Conservation (phyloP, 1,140 invertebrate species). For the Diachasma alloeum region DNA sequence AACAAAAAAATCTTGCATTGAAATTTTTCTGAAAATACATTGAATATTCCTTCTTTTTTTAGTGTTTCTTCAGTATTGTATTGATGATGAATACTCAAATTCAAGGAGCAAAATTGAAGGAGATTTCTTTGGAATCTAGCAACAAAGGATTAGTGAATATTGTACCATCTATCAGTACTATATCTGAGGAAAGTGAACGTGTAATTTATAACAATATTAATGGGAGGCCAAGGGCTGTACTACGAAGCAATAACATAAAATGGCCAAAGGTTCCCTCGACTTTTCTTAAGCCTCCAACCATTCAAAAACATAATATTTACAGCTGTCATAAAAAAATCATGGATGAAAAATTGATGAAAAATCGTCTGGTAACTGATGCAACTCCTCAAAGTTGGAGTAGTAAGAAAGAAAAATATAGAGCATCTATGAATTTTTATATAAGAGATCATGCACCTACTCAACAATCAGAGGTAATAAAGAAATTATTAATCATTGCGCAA, state of each 20-base stretch:
- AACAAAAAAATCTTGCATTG: not conserved
- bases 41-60: not conserved
- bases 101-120: not conserved
- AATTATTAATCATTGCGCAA: constrained; percentile 12
- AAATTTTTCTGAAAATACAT: not conserved
- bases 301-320: constrained; percentile 17
- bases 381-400: constrained; percentile 26
- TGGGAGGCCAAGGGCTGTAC: not conserved
- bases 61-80: not conserved
- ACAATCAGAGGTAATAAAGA: no score
- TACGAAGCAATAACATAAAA: not conserved
- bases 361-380: not conserved
- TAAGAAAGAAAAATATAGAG: constrained; percentile 23
- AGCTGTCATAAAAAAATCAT: not conserved
- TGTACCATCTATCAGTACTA: not conserved
- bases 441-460: constrained; percentile 49
- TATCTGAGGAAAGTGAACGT: not conserved
- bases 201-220: not conserved
- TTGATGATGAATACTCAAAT: not conserved
- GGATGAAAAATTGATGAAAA: not conserved
- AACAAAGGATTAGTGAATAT: not conserved
- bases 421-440: constrained; percentile 33
- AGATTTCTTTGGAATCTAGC: not conserved
- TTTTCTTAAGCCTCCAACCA: constrained; percentile 34
- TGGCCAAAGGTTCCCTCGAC: constrained; percentile 12